Base-by-base conservation (phyloP, 2,797 vertebrate species). In the Halcyon badia region DNA sequence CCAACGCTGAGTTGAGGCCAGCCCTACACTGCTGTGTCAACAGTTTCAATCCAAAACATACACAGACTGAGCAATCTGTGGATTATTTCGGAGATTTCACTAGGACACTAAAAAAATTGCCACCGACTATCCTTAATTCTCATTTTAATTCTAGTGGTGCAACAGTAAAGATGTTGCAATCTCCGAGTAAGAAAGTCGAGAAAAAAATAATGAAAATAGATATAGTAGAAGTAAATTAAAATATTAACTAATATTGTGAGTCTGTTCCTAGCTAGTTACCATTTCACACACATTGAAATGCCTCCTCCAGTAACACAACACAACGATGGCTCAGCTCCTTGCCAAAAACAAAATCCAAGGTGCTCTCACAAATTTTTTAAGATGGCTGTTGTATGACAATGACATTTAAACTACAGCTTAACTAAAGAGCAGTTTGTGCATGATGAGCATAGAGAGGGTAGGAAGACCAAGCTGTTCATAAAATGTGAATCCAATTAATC, bases 281-380 rank as follows among this genome's bases (percentile, higher is more conserved):
- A 14, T 76, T 60, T 54, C 26, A 22, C 21, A 58, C 22, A 31
- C 57, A 76, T 46, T 94, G 84, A 66, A 68, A 94, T 94, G 73
- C 78, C 71, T 72, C 39, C 66, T 87, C 65, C 52, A 83, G 48
- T 64, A 94, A 94, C 83, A 94, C 57, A 94, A 94, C 88, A 94
- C 62, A 94, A 95, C 72, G 75, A 96, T 88, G 93, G 95, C 87
- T 91, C 85, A 81, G 83, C 48, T 57, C 35, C 90, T 64, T 83
- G 72, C 68, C 62, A 96, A 97, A 97, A 96, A 68, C 87, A 89
- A 87, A 97, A 93, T 41, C 62, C 69, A 93, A 97, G 83, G 82
- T 86, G 52, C 80, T 57, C 69, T 77, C 88, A 92, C 83, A 90
- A 94, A 90, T 97, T 93, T 96, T 95, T 89, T 51, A 96, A 91